These are phyloP conservation scores for Dermolepida albohirtum DNA, from an alignment of 2,888 invertebrate species.

Conservation along the genomic window DNA sequence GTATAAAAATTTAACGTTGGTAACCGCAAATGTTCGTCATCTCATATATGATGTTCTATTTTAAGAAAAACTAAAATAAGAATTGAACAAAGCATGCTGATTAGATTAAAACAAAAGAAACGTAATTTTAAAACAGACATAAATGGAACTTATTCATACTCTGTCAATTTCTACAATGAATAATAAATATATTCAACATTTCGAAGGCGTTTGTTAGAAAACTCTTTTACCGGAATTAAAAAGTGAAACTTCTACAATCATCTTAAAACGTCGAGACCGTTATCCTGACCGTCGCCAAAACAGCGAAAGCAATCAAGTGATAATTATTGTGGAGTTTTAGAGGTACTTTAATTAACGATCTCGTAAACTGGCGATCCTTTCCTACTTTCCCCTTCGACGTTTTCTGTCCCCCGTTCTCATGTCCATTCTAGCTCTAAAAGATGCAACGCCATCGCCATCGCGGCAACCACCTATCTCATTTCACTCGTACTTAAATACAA, in stretches of 20 bases:
- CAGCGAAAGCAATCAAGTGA: conserved; percentile 40
- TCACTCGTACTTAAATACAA: conserved; percentile 47
- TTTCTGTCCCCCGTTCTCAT: conserved; percentile 43
- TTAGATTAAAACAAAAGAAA: too few relatives aligned
- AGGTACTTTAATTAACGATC: conserved; percentile 51
- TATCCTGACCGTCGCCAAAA: conserved; percentile 13
- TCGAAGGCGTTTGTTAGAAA: too few relatives aligned
- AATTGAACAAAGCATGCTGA: too few relatives aligned
- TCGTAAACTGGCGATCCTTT: conserved; percentile 47
- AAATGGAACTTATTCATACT: too few relatives aligned
- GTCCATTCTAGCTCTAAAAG: conserved; percentile 33
- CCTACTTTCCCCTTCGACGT: background rate
- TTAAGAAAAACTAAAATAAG: too few relatives aligned
- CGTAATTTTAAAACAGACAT: too few relatives aligned
- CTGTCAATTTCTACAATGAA: too few relatives aligned
- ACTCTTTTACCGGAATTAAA: background rate
- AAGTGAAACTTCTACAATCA: conserved; percentile 1
- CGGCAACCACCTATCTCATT: conserved; percentile 14
- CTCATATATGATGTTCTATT: too few relatives aligned
- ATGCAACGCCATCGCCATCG: conserved; percentile 31
- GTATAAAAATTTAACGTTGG: too few relatives aligned
- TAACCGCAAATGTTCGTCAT: too few relatives aligned
- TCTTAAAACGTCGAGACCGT: background rate
- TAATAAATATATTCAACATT: too few relatives aligned
- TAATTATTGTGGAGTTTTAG: conserved; percentile 44